Evolutionary conservation across 2,888 invertebrate species (phyloP), one percentile per base, ranked within the genome.

Genomic region (Chrysomela aeneicollis): DNA sequence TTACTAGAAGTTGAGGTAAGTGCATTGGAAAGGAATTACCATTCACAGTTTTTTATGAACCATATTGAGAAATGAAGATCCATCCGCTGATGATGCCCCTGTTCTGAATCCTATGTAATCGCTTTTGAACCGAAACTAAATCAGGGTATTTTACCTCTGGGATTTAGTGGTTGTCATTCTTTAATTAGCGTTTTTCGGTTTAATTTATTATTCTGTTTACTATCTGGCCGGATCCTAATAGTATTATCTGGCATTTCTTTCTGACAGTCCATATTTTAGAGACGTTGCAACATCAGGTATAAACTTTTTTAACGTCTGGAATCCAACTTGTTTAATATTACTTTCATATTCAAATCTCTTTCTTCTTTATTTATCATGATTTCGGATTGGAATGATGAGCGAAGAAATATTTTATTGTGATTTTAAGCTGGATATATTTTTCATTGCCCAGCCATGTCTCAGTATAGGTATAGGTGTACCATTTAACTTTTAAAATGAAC

Each of bases 251-350:
- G 72, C 73, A 73, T 77, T 75, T 74, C 70, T 69, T 59, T 73
- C 69, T 74, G 77, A 74, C 77, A 77, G 75, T 71, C 72, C 73
- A 75, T 77, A 75, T 74, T 77, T 77, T 72, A 73, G 68, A 66
- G 69, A 63, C 58, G 61, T 76, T 76, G 73, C 73, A 72, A 71
- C 74, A 75, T 68, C 69, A 64, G 68, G 66, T 71, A 72, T 69
- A 68, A 68, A 57, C 55, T 67, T 66, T 66, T 67, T 65, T 15
- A 67, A 59, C 61, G 65, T 42, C 52, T 64, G 69, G 71, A 70
- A 72, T 72, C 74, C 68, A 71, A 71, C 68, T 67, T 42, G 42
- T 66, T 72, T 73, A 70, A 70, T 72, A 71, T 70, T 70, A 73
- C 71, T 71, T 74, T 73, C 72, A 68, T 74, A 76, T 74, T 73